Percentiles rank a stretch among this genome's conserved stretches.
Conservation (phyloP, 2,888 invertebrate species). For the Acanthosepion pharaonis region DNA sequence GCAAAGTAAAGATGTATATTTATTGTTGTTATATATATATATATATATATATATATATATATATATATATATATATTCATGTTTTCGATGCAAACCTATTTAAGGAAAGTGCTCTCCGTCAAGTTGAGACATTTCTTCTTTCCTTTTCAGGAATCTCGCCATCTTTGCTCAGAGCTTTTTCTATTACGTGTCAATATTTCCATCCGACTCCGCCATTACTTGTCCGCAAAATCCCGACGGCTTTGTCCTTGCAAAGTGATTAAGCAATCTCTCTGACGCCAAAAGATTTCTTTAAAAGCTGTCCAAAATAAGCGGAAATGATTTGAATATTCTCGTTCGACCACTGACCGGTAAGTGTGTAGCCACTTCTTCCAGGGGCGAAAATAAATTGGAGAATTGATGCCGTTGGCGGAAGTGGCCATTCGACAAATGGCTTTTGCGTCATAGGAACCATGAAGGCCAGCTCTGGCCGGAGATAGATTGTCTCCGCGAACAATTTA, state of each 20-base stretch:
- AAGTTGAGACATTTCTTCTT: background rate
- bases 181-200: background rate
- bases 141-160: background rate
- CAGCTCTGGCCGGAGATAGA: background rate
- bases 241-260: background rate
- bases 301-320: background rate
- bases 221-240: background rate
- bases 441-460: background rate
- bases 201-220: background rate
- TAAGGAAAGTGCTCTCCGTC: no score
- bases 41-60: no score
- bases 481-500: conserved; percentile 15
- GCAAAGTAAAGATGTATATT: no score
- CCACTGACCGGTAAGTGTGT: background rate
- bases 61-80: no score
- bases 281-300: background rate
- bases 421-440: background rate
- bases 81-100: no score
- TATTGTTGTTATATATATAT: no score
- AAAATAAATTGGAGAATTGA: background rate
- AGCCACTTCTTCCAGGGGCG: background rate
- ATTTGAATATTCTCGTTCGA: background rate
- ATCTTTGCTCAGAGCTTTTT: background rate
- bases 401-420: background rate
- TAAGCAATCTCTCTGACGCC: background rate